Conservation (phyloP, 2,113 vertebrate genomes). For the Pagrus major region DNA sequence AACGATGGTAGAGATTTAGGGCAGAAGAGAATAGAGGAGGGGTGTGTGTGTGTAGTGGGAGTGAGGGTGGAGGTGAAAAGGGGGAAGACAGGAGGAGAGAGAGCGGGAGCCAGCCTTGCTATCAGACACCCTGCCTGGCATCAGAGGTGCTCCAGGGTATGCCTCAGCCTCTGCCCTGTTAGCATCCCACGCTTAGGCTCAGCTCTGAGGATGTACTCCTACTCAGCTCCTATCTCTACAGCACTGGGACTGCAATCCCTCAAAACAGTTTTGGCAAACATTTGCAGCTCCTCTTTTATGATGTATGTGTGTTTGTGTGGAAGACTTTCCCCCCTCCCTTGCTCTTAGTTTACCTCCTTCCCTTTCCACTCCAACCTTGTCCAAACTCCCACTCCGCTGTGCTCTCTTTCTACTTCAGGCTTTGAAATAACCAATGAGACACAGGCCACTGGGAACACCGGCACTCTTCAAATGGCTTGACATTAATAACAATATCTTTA, state of each 20-base stretch:
- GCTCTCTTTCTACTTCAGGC: slow-evolving; percentile 7
- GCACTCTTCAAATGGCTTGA: slow-evolving; percentile 77
- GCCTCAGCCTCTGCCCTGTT: slow-evolving; percentile 68
- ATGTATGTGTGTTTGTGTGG: slow-evolving; percentile 24
- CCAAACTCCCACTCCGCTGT: slow-evolving; percentile 14
- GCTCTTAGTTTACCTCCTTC: not conserved
- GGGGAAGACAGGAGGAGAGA: not conserved
- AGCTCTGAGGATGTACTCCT: slow-evolving; percentile 49
- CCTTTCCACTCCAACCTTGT: slow-evolving; percentile 15
- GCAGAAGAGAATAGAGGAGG: slow-evolving; percentile 19
- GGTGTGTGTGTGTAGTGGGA: not conserved
- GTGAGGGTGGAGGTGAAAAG: slow-evolving; percentile 21
- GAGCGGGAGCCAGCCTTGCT: slow-evolving; percentile 18
- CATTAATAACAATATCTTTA: slow-evolving; percentile 90
- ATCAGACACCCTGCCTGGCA: slow-evolving; percentile 63
- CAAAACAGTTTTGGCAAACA: slow-evolving; percentile 56
- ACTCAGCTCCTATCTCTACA: slow-evolving; percentile 50
- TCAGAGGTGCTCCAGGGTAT: slow-evolving; percentile 63
- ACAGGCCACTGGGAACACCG: slow-evolving; percentile 59
- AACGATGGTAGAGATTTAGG: slow-evolving; percentile 52
- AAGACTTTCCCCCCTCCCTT: slow-evolving; percentile 17
- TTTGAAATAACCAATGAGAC: slow-evolving; percentile 53
- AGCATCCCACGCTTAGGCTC: slow-evolving; percentile 56
- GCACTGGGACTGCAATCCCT: slow-evolving; percentile 49
- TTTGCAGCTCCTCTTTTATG: slow-evolving; percentile 34